Conservation (phyloP, 2,113 vertebrate species). For the Motacilla tschutschensis region DNA sequence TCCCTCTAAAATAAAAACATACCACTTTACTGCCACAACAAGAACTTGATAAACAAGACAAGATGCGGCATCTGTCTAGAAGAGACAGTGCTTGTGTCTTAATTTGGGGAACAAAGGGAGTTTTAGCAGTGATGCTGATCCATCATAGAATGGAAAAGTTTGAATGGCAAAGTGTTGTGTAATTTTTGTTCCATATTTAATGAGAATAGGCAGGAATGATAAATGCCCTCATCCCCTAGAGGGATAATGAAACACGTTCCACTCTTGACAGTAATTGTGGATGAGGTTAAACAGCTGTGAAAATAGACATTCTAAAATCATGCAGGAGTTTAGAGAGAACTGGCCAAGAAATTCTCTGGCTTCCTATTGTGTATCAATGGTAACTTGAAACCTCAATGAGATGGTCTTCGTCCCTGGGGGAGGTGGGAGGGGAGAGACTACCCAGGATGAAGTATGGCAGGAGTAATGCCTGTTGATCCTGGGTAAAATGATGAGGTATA, state of each 20-base stretch:
- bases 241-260: background rate
- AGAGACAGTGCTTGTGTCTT: background rate
- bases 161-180: constrained; percentile 44
- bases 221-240: constrained; percentile 13
- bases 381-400: background rate
- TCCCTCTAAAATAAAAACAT: background rate
- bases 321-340: background rate
- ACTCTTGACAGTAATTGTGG: background rate
- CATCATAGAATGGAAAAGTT: constrained; percentile 4
- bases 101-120: background rate
- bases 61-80: background rate
- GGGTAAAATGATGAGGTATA: background rate
- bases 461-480: background rate
- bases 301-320: constrained; percentile 22
- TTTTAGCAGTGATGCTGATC: background rate
- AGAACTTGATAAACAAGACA: background rate
- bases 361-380: background rate
- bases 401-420: background rate
- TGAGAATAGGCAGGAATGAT: constrained; percentile 32
- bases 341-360: background rate
- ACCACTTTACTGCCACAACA: accelerated
- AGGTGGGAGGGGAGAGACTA: accelerated
- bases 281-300: constrained; percentile 40
- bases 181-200: constrained; percentile 55
- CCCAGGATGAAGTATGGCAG: background rate